These are phyloP conservation scores for Myotis myotis DNA, from an alignment of 2,797 vertebrate species.

Conservation along the genomic window DNA sequence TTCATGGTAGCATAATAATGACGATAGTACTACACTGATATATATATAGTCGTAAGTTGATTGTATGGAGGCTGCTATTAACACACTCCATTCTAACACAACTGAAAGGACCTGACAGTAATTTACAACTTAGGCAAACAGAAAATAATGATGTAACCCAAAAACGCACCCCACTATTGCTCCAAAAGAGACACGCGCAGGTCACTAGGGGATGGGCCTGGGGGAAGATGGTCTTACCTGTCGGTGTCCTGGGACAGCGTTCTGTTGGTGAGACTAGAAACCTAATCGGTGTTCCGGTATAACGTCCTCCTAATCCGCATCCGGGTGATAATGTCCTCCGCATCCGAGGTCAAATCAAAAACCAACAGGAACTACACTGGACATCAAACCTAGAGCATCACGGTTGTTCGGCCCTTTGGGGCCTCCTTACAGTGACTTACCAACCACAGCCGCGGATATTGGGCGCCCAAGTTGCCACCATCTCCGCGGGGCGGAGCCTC, in stretches of 20 bases:
- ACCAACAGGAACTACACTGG: neutral
- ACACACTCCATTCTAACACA: neutral
- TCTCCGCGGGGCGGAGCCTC: neutral
- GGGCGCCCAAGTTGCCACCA: neutral
- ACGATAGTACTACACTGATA: neutral
- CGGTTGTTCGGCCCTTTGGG: neutral
- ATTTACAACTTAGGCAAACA: neutral
- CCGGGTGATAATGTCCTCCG: neutral
- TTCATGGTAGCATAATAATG: neutral
- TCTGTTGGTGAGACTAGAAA: neutral
- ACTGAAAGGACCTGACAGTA: neutral
- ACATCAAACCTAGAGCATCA: neutral
- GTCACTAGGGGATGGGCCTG: neutral
- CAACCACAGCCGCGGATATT: neutral
- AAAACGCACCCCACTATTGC: neutral
- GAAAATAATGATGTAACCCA: neutral
- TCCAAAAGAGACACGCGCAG: neutral
- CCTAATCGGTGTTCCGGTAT: too few species aligned
- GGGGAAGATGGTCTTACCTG: neutral
- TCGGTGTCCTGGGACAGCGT: accelerated
- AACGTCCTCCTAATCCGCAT: accelerated
- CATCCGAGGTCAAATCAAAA: neutral
- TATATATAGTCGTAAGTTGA: neutral
- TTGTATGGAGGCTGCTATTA: too few species aligned
- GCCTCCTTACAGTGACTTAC: neutral